These are phyloP conservation scores for Hydrozoanthus gracilis DNA, from an alignment of 92 coral and sea anemone genomes.

Conservation along the genomic window DNA sequence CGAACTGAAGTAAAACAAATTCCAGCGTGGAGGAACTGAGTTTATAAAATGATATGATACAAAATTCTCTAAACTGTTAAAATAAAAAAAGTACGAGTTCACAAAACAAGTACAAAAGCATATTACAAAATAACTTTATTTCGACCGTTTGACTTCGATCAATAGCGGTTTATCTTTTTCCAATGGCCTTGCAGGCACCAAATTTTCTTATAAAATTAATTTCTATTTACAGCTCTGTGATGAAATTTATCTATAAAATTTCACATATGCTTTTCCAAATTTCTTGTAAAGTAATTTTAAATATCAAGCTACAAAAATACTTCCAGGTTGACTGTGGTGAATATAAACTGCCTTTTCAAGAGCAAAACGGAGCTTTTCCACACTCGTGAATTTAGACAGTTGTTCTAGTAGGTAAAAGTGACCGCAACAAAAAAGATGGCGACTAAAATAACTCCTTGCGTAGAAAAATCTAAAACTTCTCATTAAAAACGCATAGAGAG, in stretches of 20 bases:
- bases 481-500: no score
- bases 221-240: slow-evolving; percentile 79
- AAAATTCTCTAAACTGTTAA: no score
- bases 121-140: slow-evolving; percentile 44
- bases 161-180: neutral
- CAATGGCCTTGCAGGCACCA: slow-evolving; percentile 69
- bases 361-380: slow-evolving; percentile 6
- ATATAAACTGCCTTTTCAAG: neutral
- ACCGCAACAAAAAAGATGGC: neutral
- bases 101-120: neutral
- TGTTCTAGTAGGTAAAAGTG: neutral
- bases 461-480: no score
- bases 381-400: neutral
- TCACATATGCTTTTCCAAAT: slow-evolving; percentile 35
- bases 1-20: no score
- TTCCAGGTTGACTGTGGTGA: slow-evolving; percentile 33
- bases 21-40: no score
- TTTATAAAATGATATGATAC: no score
- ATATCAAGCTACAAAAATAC: slow-evolving; percentile 86
- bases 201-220: slow-evolving; percentile 73
- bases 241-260: slow-evolving; percentile 71
- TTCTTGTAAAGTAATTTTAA: slow-evolving; percentile 55
- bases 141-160: slow-evolving; percentile 2
- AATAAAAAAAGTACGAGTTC: no score
- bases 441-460: no score